Conservation (phyloP, 2,888 invertebrate species). For the Escarpia spicata region DNA sequence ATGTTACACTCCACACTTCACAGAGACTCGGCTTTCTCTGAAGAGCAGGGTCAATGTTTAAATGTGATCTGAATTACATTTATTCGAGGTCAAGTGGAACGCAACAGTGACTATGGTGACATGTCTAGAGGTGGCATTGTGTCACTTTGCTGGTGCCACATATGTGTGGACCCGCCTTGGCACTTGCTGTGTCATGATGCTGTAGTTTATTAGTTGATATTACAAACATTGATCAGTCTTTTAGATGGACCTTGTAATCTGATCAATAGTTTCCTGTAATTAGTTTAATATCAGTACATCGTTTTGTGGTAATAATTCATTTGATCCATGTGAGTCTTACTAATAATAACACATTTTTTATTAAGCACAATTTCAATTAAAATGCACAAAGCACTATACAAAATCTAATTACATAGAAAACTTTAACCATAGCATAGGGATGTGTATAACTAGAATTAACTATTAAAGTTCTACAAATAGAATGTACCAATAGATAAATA, state of each 20-base stretch:
- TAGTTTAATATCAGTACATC: not conserved
- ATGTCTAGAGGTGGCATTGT: not conserved
- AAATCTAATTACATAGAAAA: too few relatives aligned
- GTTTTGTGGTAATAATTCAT: not conserved
- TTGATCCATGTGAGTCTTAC: too few relatives aligned
- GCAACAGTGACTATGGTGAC: not conserved
- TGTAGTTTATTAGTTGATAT: not conserved
- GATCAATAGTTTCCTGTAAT: not conserved
- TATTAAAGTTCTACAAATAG: too few relatives aligned
- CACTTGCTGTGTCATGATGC: not conserved
- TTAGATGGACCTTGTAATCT: not conserved
- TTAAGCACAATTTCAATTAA: too few relatives aligned
- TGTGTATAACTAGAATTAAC: too few relatives aligned
- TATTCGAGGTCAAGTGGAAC: not conserved
- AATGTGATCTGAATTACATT: not conserved
- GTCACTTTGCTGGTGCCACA: not conserved
- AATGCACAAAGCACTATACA: too few relatives aligned
- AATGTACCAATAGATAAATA: not conserved
- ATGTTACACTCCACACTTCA: not conserved
- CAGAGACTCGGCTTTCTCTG: not conserved
- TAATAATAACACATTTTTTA: too few relatives aligned
- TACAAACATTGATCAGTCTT: not conserved
- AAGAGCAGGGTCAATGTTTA: not conserved
- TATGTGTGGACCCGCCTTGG: not conserved
- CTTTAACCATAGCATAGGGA: too few relatives aligned